Conservation (phyloP, 2,888 invertebrate species). For the Sepioteuthis lessoniana region DNA sequence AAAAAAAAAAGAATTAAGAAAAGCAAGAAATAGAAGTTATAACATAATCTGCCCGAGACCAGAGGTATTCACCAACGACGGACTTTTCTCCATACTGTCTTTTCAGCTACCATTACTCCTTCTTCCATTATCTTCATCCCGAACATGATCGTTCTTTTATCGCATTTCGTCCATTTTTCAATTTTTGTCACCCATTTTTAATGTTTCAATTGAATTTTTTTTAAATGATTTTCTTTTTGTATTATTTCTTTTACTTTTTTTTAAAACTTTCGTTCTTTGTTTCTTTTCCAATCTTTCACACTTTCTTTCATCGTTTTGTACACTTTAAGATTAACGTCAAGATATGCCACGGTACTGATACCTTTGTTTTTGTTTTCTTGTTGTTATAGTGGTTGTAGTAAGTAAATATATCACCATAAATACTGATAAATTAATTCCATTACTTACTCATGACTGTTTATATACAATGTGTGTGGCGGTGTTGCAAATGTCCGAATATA, state of each 20-base stretch:
- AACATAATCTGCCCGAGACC: neutral
- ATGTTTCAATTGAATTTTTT: neutral
- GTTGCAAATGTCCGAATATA: neutral
- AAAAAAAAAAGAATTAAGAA: neutral
- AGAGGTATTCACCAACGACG: neutral
- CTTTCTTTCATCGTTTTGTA: neutral
- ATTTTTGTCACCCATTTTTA: neutral
- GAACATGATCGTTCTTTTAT: neutral
- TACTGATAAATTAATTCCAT: conserved; percentile 33
- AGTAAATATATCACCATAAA: conserved; percentile 1
- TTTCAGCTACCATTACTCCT: neutral
- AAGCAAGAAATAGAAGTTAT: neutral
- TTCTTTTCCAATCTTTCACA: neutral
- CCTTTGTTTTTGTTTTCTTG: neutral
- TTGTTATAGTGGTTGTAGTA: neutral
- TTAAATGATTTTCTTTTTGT: neutral
- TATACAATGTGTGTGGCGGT: neutral
- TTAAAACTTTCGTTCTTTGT: neutral
- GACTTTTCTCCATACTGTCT: neutral
- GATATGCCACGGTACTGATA: neutral
- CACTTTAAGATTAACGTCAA: neutral
- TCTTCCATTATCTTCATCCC: neutral
- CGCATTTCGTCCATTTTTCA: neutral
- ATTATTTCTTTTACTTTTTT: neutral
- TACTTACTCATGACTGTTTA: neutral